phyloP scores from a whole-genome alignment of 2,888 invertebrate genomes.

The Drepanosiphum platanoidis region DNA sequence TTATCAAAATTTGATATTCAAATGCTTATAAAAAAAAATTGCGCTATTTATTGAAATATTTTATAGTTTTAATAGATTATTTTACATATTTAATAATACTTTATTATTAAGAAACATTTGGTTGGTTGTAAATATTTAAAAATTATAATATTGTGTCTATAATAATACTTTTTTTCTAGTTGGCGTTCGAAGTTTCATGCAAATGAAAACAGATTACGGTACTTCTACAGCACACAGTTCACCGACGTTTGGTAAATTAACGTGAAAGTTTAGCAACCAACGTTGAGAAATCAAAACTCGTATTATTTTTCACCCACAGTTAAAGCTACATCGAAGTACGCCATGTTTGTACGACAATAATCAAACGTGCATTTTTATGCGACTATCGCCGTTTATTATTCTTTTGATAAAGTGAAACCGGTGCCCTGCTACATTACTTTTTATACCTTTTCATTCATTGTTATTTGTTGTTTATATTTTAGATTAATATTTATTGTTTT shows the following conservation, averaged over 20 bases:
- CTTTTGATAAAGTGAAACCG: not conserved
- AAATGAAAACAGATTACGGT: constrained; percentile 55
- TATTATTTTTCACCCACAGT: constrained; percentile 39
- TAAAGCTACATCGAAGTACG: constrained; percentile 15
- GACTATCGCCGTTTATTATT: not conserved
- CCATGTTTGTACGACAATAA: constrained; percentile 13
- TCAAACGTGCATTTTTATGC: not conserved
- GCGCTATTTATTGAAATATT: too few relatives aligned
- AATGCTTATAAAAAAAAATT: too few relatives aligned
- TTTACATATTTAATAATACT: not conserved
- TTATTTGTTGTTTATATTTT: constrained; percentile 7
- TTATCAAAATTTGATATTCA: too few relatives aligned
- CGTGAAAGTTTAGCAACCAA: not conserved
- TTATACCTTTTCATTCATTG: not conserved
- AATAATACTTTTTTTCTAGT: not conserved
- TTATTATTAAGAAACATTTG: not conserved
- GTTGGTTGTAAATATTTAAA: not conserved
- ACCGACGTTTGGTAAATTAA: constrained; percentile 20
- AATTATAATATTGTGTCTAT: not conserved
- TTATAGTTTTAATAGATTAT: too few relatives aligned
- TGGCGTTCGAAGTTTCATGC: constrained; percentile 43
- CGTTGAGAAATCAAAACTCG: not conserved
- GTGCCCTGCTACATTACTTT: not conserved
- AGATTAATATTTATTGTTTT: not conserved
- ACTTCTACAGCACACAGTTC: not conserved